Evolutionary conservation across 2,113 vertebrate species (phyloP).

Genomic region (Terrapene triunguis): DNA sequence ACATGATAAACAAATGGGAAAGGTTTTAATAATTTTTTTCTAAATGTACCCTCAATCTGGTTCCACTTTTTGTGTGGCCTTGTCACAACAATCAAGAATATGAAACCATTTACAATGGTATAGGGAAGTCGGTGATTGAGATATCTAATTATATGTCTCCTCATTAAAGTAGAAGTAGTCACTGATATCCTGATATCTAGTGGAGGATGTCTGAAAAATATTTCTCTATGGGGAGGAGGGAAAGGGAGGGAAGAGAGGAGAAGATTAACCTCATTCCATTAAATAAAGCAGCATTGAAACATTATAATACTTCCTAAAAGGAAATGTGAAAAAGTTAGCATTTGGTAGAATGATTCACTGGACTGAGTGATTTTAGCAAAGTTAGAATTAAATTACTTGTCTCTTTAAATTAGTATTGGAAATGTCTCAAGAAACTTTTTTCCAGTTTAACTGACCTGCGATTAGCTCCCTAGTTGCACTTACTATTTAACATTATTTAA

Average conservation of each 20-base stretch:
- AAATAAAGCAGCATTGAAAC: background rate
- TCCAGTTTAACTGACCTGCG: background rate
- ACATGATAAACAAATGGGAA: background rate
- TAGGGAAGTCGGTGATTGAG: background rate
- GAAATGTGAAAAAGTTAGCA: background rate
- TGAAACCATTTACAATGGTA: background rate
- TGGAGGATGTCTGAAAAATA: background rate
- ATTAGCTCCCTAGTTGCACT: background rate
- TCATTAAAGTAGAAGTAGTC: slow-evolving; percentile 13
- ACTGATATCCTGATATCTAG: background rate
- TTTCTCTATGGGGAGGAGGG: background rate
- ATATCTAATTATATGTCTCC: background rate
- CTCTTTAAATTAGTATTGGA: background rate
- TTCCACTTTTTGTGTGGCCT: slow-evolving; percentile 7
- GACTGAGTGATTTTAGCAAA: background rate
- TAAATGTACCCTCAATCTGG: background rate
- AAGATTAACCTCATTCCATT: background rate
- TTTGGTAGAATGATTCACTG: background rate
- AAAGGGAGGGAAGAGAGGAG: background rate
- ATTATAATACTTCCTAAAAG: background rate
- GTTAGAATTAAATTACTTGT: background rate
- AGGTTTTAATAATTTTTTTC: background rate
- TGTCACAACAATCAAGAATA: background rate
- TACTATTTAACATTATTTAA: background rate
- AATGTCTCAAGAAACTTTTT: background rate